Conservation (phyloP, 2,113 vertebrate species). For the Carassius carassius region DNA sequence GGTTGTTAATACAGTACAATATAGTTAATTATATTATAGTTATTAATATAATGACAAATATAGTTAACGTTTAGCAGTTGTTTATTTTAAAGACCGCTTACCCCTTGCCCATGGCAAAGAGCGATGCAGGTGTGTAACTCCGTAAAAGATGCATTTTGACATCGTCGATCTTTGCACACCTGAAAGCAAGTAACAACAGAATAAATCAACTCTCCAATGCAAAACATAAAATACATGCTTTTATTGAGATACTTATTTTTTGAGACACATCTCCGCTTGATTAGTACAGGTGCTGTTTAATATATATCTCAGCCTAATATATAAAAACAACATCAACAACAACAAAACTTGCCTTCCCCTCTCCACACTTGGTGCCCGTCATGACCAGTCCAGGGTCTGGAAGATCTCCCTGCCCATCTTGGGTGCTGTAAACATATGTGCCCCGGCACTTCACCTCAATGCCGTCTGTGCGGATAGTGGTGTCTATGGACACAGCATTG, state of each 20-base stretch:
- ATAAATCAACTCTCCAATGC: conserved; percentile 17
- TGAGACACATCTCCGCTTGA: not conserved
- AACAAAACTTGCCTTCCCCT: conserved; percentile 79
- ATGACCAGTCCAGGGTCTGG: conserved; percentile 86
- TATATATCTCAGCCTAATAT: no score
- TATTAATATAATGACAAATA: no score
- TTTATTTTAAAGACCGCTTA: conserved; percentile 47
- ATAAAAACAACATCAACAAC: no score
- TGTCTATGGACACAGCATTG: conserved; percentile 84
- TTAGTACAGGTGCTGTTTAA: not conserved
- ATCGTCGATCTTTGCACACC: conserved; percentile 88
- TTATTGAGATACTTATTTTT: not conserved
- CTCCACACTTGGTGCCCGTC: conserved; percentile 89
- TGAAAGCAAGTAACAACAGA: conserved; percentile 62
- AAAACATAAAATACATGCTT: not conserved
- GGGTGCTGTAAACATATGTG: conserved; percentile 81
- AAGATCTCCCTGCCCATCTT: conserved; percentile 83
- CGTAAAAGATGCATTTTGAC: conserved; percentile 83
- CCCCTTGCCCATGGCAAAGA: conserved; percentile 78
- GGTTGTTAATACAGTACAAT: no score
- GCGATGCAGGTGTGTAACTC: conserved; percentile 83
- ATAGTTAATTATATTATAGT: no score
- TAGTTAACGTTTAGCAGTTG: no score
- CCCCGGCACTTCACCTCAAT: conserved; percentile 84
- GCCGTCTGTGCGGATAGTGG: conserved; percentile 79